A percentile compares a stretch with the other conserved stretches of the same genome.
These are phyloP conservation scores for Oligia fasciuncula DNA, from an alignment of 2,888 invertebrate genomes.

Conservation along the genomic window DNA sequence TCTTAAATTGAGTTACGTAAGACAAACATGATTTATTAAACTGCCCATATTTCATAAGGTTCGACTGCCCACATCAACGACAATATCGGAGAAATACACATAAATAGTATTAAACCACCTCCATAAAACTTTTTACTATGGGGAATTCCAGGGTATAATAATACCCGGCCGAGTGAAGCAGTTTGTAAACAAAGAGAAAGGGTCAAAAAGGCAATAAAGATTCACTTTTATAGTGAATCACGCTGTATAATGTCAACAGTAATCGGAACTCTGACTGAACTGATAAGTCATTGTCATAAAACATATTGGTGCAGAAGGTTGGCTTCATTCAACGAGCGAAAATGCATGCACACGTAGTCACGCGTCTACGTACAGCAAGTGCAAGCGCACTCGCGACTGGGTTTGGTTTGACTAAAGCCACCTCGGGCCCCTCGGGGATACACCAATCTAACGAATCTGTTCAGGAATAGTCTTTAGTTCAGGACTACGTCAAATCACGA, in stretches of 20 bases:
- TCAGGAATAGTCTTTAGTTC: neutral
- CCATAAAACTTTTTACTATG: conserved; percentile 19
- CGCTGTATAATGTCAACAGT: conserved; percentile 72
- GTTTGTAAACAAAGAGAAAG: conserved; percentile 50
- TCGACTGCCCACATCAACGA: conserved; percentile 1
- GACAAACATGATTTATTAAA: conserved; percentile 19
- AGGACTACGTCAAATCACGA: neutral
- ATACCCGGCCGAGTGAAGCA: conserved; percentile 28
- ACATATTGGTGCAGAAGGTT: conserved; percentile 18
- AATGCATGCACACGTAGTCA: neutral
- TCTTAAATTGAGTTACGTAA: neutral
- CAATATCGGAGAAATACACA: conserved; percentile 15
- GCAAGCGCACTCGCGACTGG: neutral
- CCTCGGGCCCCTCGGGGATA: neutral
- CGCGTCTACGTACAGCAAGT: neutral
- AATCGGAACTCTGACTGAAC: conserved; percentile 76
- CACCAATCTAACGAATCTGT: neutral
- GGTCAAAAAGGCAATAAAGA: conserved; percentile 64
- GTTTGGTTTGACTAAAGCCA: neutral
- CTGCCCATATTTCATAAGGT: conserved; percentile 12
- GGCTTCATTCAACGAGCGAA: neutral
- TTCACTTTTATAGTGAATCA: conserved; percentile 69
- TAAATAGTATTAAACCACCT: conserved; percentile 37
- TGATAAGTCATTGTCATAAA: conserved; percentile 73
- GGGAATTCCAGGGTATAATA: conserved; percentile 31